Base-by-base conservation (phyloP, 2,888 invertebrate species). In the Petrophora chlorosata region DNA sequence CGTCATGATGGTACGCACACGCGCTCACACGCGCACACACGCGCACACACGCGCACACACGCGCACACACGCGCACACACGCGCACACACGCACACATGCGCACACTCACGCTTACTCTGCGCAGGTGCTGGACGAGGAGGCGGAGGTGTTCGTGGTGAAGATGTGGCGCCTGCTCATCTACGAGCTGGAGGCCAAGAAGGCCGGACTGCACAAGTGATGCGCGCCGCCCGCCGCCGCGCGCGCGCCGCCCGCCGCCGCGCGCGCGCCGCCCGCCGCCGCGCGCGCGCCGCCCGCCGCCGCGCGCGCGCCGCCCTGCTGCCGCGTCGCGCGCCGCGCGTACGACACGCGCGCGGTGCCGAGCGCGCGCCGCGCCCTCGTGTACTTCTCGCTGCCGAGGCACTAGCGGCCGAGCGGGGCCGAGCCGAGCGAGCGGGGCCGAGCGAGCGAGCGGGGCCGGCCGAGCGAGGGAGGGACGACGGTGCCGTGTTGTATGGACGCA, bases 81-180 rank as follows among this genome's bases (percentile, higher is more conserved):
- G 12, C 13, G 13, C 28, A 30, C 15, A 8, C 29, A 14, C 15
- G 1, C 15, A 30, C 14, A 15, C 28, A 14, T 10, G 8, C 13
- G 7, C 14, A 29, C 13, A 8, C 14, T 22, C 12, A 7, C 28
- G 5, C 1, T 23, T 5, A 1, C 12, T 5, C 8, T n/a, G n/a
- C n/a, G 2, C 82, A 99, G 99, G 98, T 99, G 64, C 92, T 99
- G 73, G 99, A 99, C 84, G 99, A 99, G 82, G 99, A 99, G 87
- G 99, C 99, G 2, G 99, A 99, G 91, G 98, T 99, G 63, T 99
- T 99, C 92, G 99, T 99, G 69, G 98, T 99, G 59, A 99, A 99
- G 93, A 98, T 99, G 98, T 99, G 99, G 99, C 93, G 99, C 65
- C 92, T 99, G 74, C 93, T 99, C 59, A 99, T 99, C 72, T 99